These are phyloP conservation scores for Python bivittatus DNA, from an alignment of 2,113 vertebrate species.

Conservation along the genomic window DNA sequence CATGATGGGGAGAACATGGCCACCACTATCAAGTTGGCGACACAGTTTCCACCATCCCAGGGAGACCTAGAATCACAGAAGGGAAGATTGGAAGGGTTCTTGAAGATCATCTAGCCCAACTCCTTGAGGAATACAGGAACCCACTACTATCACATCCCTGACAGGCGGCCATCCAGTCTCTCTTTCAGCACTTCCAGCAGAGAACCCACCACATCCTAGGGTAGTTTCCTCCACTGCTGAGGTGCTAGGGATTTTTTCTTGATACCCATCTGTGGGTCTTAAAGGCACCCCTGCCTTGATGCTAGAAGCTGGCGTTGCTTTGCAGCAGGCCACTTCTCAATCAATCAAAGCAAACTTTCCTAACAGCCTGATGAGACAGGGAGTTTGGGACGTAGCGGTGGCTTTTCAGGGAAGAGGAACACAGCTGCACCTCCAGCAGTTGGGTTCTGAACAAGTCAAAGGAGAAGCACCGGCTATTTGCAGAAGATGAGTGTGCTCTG, in stretches of 20 bases:
- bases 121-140: background rate
- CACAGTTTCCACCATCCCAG: background rate
- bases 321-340: background rate
- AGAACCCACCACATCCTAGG: background rate
- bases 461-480: background rate
- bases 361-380: background rate
- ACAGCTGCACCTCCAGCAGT: background rate
- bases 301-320: background rate
- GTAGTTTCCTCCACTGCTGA: background rate
- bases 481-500: background rate
- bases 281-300: background rate
- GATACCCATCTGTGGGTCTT: background rate
- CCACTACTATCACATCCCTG: background rate
- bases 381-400: no score
- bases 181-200: background rate
- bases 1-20: background rate
- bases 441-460: background rate
- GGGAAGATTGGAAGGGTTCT: background rate
- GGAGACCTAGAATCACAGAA: background rate
- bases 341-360: background rate
- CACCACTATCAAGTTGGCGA: background rate
- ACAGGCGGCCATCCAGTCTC: background rate
- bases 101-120: background rate
- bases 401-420: background rate
- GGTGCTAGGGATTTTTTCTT: background rate